These are phyloP conservation scores for Dendrolimus pini DNA, from an alignment of 2,888 invertebrate genomes.

Conservation along the genomic window DNA sequence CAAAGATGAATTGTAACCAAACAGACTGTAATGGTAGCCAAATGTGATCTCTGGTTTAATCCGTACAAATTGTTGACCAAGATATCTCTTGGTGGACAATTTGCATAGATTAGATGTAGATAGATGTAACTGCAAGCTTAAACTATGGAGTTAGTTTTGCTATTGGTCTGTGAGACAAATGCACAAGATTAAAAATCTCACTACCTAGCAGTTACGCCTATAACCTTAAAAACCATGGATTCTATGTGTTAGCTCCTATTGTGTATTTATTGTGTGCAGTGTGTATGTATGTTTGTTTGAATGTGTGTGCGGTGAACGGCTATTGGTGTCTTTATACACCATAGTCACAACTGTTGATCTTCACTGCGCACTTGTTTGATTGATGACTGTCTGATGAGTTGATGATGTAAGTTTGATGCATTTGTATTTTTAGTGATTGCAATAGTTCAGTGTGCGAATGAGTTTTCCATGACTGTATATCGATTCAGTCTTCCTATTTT, in stretches of 20 bases:
- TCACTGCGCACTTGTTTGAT: constrained; percentile 14
- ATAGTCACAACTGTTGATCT: not conserved
- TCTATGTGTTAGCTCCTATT: constrained; percentile 54
- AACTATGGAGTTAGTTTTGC: not conserved
- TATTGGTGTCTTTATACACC: constrained; percentile 12
- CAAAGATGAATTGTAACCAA: constrained; percentile 88
- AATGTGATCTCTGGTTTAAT: constrained; percentile 51
- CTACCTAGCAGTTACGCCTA: not conserved
- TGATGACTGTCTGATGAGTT: constrained; percentile 22
- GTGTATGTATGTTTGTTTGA: constrained; percentile 23
- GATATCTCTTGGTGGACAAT: constrained; percentile 9
- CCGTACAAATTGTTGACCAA: not conserved
- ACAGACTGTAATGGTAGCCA: constrained; percentile 57
- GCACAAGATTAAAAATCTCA: not conserved
- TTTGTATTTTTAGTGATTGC: constrained; percentile 59
- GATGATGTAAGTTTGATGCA: constrained; percentile 57
- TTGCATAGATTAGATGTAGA: not conserved
- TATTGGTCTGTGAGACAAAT: not conserved
- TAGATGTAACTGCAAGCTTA: constrained; percentile 14
- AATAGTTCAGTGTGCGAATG: constrained; percentile 36
- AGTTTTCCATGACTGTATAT: constrained; percentile 36
- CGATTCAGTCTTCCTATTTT: constrained; percentile 30
- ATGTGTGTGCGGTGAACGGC: constrained; percentile 16
- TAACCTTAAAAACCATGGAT: constrained; percentile 28
- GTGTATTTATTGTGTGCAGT: constrained; percentile 59